phyloP scores from a whole-genome alignment of 2,888 invertebrate genomes.

The Magallana nippona region DNA sequence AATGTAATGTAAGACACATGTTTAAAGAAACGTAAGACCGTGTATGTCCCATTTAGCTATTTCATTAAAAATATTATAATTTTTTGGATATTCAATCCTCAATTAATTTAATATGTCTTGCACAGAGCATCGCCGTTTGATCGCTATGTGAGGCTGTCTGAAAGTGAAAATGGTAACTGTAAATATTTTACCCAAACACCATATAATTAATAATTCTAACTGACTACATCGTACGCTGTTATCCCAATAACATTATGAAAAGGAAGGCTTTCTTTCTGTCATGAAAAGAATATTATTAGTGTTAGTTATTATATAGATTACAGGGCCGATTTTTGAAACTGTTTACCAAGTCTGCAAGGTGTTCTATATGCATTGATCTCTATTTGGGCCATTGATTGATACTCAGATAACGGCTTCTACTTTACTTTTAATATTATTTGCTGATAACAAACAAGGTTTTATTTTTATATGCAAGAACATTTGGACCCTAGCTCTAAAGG shows the following conservation, averaged over 20 bases:
- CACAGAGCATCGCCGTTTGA: too few relatives aligned
- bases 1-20: too few relatives aligned
- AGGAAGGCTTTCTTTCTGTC: background rate
- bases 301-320: slow-evolving; percentile 2
- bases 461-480: background rate
- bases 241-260: background rate
- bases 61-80: too few relatives aligned
- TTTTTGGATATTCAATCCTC: too few relatives aligned
- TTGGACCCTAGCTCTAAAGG: background rate
- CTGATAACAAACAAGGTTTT: slow-evolving; percentile 5
- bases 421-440: background rate
- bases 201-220: too few relatives aligned
- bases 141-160: too few relatives aligned
- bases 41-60: too few relatives aligned
- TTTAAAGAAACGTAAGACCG: too few relatives aligned
- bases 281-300: background rate
- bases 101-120: too few relatives aligned
- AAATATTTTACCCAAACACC: too few relatives aligned
- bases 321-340: background rate
- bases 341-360: background rate
- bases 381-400: background rate
- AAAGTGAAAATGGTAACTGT: too few relatives aligned
- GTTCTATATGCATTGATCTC: background rate
- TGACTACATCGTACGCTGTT: too few relatives aligned
- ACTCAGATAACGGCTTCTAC: slow-evolving; percentile 5